A percentile compares a stretch with the other conserved stretches of the same genome.
Evolutionary conservation across 2,113 vertebrate genomes (phyloP).

Genomic region (Dolichallabes microphthalmus): DNA sequence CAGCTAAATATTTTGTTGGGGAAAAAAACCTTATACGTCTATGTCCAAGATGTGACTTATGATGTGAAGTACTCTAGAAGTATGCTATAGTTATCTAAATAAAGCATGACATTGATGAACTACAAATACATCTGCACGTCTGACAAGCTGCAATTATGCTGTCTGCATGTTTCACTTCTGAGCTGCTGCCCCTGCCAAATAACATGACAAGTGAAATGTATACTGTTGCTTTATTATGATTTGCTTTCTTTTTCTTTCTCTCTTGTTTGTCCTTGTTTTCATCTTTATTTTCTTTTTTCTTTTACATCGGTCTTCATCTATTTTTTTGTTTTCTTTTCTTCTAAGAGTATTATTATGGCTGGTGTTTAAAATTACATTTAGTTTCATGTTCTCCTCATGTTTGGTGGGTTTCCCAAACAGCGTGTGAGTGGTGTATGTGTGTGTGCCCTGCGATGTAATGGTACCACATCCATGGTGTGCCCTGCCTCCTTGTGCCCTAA

Average conservation of each 20-base stretch:
- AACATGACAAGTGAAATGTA: background rate
- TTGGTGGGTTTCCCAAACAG: no score
- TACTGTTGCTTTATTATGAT: background rate
- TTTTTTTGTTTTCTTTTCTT: background rate
- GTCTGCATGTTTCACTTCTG: background rate
- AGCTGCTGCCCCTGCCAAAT: background rate
- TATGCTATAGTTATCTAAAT: slow-evolving; percentile 8
- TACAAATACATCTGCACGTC: background rate
- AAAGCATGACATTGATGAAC: background rate
- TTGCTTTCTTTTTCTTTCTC: background rate
- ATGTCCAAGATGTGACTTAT: background rate
- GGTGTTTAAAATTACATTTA: background rate
- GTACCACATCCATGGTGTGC: no score
- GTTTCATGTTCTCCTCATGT: no score
- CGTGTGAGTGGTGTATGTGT: no score
- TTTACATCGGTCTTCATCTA: background rate
- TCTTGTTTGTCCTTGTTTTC: background rate
- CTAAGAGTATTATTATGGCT: background rate
- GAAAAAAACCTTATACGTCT: slow-evolving; percentile 13
- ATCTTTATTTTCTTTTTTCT: background rate
- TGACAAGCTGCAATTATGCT: slow-evolving; percentile 15
- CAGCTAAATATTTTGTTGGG: slow-evolving; percentile 9
- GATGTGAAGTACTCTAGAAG: background rate
- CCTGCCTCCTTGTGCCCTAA: no score
- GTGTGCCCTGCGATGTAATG: no score